Evolutionary conservation across 2,888 invertebrate species (phyloP).

Genomic region (Nephrotoma appendiculata): DNA sequence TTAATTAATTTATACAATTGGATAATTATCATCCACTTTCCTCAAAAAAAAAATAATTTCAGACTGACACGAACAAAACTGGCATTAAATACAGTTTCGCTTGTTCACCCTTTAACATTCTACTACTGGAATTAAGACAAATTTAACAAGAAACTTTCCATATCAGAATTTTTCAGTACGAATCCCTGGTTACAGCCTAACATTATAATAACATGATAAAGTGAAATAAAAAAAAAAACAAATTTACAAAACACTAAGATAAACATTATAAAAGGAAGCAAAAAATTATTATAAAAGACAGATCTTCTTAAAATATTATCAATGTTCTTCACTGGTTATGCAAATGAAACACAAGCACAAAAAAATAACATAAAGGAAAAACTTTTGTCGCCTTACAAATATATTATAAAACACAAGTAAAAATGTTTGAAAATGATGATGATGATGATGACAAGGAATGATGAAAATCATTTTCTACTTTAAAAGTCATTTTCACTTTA

Average conservation of each 20-base stretch:
- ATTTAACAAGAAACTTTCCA: too few relatives aligned
- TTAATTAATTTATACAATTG: too few relatives aligned
- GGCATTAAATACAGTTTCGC: too few relatives aligned
- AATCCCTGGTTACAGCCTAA: background rate
- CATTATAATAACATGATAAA: background rate
- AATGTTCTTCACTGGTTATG: background rate
- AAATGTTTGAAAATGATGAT: background rate
- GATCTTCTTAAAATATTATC: background rate
- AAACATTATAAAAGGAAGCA: background rate
- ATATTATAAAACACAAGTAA: background rate
- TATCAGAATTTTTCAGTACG: background rate
- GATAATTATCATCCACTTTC: too few relatives aligned
- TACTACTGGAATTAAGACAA: too few relatives aligned
- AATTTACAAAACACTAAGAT: background rate
- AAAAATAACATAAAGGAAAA: background rate
- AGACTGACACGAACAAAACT: too few relatives aligned
- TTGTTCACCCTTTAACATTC: too few relatives aligned
- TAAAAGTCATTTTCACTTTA: background rate
- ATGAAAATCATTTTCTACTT: background rate
- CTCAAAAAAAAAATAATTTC: too few relatives aligned
- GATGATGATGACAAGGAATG: background rate
- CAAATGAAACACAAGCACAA: background rate
- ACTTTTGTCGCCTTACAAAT: background rate
- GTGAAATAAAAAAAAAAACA: background rate
- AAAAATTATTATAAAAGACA: background rate